phyloP scores from a whole-genome alignment of 2,797 vertebrate species.

The Neopelma chrysocephalum region DNA sequence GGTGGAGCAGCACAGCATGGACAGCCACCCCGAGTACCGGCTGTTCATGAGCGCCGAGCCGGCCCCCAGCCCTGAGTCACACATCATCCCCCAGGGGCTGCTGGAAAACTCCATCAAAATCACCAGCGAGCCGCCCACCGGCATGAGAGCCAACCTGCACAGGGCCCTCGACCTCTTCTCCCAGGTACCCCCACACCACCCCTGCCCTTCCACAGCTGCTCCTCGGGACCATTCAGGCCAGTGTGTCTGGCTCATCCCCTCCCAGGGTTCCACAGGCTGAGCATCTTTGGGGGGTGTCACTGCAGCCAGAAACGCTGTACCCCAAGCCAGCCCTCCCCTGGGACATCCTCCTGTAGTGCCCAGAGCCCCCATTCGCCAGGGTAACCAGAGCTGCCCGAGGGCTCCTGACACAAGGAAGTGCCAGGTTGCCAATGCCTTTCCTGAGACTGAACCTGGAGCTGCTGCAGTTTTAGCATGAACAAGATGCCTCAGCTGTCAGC shows the following conservation, averaged over 20 bases:
- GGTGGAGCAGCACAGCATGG: conserved; percentile 60
- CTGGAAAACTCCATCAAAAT: conserved; percentile 80
- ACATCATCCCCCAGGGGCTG: conserved; percentile 80
- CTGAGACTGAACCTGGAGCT: neutral
- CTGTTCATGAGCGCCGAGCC: conserved; percentile 78
- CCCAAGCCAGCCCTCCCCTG: fast-evolving
- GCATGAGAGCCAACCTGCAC: conserved; percentile 78
- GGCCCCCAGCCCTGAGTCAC: conserved; percentile 55
- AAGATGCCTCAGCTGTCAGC: neutral
- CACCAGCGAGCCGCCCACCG: conserved; percentile 75
- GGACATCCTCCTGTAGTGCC: neutral
- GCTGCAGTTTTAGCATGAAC: neutral
- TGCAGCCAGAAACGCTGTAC: neutral
- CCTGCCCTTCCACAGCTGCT: fast-evolving
- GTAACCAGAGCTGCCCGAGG: neutral
- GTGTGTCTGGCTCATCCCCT: fast-evolving
- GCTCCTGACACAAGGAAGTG: neutral
- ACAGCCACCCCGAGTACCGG: conserved; percentile 70
- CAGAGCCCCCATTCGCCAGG: neutral
- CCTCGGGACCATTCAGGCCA: fast-evolving
- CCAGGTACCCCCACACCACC: conserved; percentile 50
- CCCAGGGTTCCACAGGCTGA: neutral
- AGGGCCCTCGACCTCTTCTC: conserved; percentile 78
- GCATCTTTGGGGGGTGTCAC: neutral
- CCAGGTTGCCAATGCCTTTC: neutral